Evolutionary conservation across 2,797 vertebrate genomes (phyloP).

Genomic region (Eremophila alpestris): DNA sequence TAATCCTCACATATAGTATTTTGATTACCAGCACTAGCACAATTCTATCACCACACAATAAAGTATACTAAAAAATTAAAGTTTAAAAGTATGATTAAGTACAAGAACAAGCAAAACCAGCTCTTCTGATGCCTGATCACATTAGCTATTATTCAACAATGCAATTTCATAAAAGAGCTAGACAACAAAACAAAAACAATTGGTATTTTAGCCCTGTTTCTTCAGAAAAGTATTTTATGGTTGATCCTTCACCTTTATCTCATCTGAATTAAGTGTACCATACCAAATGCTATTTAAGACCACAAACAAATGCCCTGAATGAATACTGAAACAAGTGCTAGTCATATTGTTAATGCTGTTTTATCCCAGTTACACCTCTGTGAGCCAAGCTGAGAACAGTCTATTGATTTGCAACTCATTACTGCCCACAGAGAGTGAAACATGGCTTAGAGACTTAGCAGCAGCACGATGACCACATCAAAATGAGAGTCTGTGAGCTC

Average conservation of each 20-base stretch:
- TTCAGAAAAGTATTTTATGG: background rate
- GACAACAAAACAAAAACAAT: background rate
- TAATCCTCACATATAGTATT: background rate
- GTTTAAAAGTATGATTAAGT: background rate
- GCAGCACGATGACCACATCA: background rate
- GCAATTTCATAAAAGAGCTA: background rate
- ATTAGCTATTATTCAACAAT: background rate
- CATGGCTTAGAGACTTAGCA: background rate
- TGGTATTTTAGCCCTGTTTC: background rate
- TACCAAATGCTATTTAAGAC: background rate
- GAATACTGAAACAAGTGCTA: background rate
- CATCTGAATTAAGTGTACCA: background rate
- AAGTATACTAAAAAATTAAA: background rate
- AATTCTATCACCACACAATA: background rate
- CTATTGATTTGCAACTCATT: conserved; percentile 23
- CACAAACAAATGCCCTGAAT: background rate
- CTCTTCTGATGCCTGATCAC: background rate
- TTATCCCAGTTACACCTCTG: background rate
- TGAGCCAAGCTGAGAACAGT: background rate
- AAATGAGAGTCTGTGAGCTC: background rate
- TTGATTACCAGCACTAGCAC: background rate
- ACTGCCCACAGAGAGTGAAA: background rate
- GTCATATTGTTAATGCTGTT: background rate
- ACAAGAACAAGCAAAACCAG: background rate
- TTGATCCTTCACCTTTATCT: background rate